These are phyloP conservation scores for Myotis yumanensis DNA, from an alignment of 2,113 vertebrate species.

Conservation along the genomic window DNA sequence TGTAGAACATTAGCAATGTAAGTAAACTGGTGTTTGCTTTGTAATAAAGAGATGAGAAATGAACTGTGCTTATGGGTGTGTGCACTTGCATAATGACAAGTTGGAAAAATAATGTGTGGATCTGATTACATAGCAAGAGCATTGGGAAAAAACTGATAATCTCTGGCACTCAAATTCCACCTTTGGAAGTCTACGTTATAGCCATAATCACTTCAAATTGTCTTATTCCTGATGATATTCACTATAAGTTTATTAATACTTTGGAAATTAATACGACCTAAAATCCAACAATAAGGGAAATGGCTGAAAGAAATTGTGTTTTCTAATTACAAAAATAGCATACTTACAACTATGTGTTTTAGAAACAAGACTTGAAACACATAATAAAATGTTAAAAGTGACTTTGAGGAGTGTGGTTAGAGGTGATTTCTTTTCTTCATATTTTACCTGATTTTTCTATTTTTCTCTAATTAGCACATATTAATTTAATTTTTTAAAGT, in stretches of 20 bases:
- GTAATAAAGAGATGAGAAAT: neutral
- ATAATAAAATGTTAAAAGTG: neutral
- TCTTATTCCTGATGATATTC: neutral
- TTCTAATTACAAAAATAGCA: neutral
- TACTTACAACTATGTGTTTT: neutral
- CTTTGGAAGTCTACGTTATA: neutral
- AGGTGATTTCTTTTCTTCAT: neutral
- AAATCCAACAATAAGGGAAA: neutral
- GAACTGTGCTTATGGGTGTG: neutral
- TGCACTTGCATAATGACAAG: neutral
- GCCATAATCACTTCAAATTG: neutral
- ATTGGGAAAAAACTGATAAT: neutral
- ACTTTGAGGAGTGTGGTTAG: neutral
- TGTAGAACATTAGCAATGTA: neutral
- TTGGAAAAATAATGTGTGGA: neutral
- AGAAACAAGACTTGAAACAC: neutral
- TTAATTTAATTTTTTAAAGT: neutral
- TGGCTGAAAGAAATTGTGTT: neutral
- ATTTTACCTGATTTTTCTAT: neutral
- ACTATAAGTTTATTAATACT: neutral
- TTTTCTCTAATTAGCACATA: neutral
- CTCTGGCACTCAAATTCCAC: neutral
- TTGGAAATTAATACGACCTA: conserved; percentile 15
- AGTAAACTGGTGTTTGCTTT: neutral
- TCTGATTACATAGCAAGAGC: neutral